Conservation (phyloP, 2,888 invertebrate species). For the Drosophila paracracens region DNA sequence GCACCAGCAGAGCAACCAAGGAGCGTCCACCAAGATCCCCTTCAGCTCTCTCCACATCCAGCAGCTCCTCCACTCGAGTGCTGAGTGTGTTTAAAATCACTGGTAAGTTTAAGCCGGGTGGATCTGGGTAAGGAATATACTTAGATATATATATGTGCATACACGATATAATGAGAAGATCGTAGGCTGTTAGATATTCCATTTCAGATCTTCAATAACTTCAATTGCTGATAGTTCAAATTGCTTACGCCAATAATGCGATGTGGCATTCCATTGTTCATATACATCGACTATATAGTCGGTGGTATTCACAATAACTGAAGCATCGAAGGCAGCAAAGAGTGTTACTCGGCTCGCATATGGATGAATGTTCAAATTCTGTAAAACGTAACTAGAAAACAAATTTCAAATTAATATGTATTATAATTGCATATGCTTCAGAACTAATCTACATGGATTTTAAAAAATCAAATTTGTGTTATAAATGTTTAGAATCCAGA, state of each 20-base stretch:
- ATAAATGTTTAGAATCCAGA: background rate
- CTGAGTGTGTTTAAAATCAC: slow-evolving; percentile 86
- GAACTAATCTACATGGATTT: background rate
- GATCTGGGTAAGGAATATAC: slow-evolving; percentile 84
- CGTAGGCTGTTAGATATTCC: background rate
- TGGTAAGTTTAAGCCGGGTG: slow-evolving; percentile 87
- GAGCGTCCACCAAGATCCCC: slow-evolving; percentile 89
- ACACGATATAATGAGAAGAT: background rate
- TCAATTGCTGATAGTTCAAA: background rate
- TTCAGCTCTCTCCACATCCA: slow-evolving; percentile 86
- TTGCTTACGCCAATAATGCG: slow-evolving; percentile 85
- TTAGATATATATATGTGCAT: background rate
- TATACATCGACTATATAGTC: slow-evolving; percentile 88
- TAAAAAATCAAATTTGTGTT: background rate
- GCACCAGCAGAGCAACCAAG: slow-evolving; percentile 88
- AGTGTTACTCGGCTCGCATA: slow-evolving; percentile 90
- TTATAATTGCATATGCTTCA: background rate
- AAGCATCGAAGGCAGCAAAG: slow-evolving; percentile 88
- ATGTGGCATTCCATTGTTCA: slow-evolving; percentile 87
- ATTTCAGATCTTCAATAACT: background rate
- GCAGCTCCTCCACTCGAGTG: slow-evolving; percentile 85
- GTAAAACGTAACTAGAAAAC: slow-evolving; percentile 86
- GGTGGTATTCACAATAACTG: slow-evolving; percentile 88
- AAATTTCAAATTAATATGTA: background rate
- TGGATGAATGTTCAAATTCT: slow-evolving; percentile 88